phyloP scores from a whole-genome alignment of 2,888 invertebrate genomes.

The Apotomis betuletana region DNA sequence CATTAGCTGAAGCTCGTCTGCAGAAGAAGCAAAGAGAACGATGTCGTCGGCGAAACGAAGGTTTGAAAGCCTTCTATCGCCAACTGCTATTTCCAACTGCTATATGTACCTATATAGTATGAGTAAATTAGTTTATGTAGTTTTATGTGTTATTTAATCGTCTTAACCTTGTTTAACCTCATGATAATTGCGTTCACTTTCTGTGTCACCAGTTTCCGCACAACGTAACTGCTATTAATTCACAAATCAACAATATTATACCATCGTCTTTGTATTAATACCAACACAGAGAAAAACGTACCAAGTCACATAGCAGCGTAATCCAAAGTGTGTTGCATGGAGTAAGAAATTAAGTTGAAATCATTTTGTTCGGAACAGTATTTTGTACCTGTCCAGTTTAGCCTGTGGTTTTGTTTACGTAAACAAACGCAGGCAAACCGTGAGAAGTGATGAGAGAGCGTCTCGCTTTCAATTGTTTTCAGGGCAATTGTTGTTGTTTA shows the following conservation, averaged over 20 bases:
- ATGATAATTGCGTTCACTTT: background rate
- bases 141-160: too few species aligned
- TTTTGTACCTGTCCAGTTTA: background rate
- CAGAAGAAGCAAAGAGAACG: too few species aligned
- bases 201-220: conserved; percentile 16
- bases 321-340: background rate
- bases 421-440: conserved; percentile 22
- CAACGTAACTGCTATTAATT: conserved; percentile 25
- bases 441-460: conserved; percentile 25
- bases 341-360: background rate
- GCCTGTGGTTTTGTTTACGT: conserved; percentile 21
- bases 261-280: conserved; percentile 12
- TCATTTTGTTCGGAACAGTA: background rate
- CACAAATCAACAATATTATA: conserved; percentile 27
- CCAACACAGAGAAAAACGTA: background rate
- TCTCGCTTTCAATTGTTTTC: conserved; percentile 25
- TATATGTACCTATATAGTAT: too few species aligned
- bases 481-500: background rate
- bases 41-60: too few species aligned
- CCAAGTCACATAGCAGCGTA: background rate
- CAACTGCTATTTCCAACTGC: too few species aligned
- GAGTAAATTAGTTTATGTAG: too few species aligned
- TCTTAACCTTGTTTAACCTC: conserved; percentile 5
- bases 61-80: too few species aligned
- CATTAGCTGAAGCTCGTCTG: too few species aligned